Conservation (phyloP, 2,888 invertebrate genomes). For the Chironomus riparius region DNA sequence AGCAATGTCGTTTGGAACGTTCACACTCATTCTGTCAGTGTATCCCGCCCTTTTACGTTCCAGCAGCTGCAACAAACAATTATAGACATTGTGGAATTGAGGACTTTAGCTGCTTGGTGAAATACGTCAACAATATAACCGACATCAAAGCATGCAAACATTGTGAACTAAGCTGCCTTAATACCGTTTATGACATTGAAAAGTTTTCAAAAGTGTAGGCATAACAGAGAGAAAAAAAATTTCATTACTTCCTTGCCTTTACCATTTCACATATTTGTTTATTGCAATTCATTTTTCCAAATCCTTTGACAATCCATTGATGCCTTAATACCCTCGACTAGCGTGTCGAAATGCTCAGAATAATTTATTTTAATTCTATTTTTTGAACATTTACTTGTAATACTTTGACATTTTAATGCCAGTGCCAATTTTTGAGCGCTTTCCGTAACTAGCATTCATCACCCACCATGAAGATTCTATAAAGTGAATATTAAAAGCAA, state of each 20-base stretch:
- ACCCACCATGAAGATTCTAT: too few relatives aligned
- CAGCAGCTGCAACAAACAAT: slow-evolving; percentile 47
- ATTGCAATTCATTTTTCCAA: background rate
- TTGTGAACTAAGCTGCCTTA: slow-evolving; percentile 65
- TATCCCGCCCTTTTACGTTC: slow-evolving; percentile 61
- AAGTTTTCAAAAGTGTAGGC: slow-evolving; percentile 53
- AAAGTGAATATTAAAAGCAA: too few relatives aligned
- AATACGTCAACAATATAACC: slow-evolving; percentile 47
- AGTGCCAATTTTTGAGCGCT: background rate
- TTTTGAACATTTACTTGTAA: slow-evolving; percentile 3
- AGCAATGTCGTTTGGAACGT: slow-evolving; percentile 61
- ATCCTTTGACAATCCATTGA: background rate
- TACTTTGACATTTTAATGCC: background rate
- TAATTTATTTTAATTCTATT: slow-evolving; percentile 15
- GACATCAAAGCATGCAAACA: slow-evolving; percentile 51
- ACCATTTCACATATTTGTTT: background rate
- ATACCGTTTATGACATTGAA: slow-evolving; percentile 66
- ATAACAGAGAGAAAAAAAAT: background rate
- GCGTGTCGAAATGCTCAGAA: background rate
- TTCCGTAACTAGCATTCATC: too few relatives aligned
- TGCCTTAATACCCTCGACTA: background rate
- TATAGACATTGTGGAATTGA: slow-evolving; percentile 51
- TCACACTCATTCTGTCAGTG: slow-evolving; percentile 57
- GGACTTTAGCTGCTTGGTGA: slow-evolving; percentile 52
- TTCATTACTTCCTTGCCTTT: background rate